These are phyloP conservation scores for Arnoldichthys spilopterus DNA, from an alignment of 2,797 vertebrate species.

Conservation along the genomic window DNA sequence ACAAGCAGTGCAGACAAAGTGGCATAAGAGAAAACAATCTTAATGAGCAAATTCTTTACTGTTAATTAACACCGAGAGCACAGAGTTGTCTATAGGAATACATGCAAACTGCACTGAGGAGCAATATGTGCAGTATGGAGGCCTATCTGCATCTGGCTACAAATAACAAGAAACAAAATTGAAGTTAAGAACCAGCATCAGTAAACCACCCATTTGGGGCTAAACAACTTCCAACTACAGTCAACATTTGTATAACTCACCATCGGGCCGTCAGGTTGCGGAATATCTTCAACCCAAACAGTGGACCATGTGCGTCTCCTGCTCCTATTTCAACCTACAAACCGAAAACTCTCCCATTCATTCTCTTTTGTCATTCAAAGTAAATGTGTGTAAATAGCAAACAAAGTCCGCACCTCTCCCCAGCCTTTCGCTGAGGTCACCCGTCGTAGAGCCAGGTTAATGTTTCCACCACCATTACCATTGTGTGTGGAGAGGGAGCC, in stretches of 20 bases:
- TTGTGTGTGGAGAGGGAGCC: slow-evolving; percentile 99
- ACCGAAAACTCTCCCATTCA: slow-evolving; percentile 33
- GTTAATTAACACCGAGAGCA: too few relatives aligned
- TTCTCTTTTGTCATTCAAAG: background rate
- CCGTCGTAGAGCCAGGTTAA: slow-evolving; percentile 89
- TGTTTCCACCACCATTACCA: slow-evolving; percentile 92
- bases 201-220: background rate
- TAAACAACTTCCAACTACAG: background rate
- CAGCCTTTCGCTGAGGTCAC: slow-evolving; percentile 95
- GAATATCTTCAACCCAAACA: slow-evolving; percentile 94
- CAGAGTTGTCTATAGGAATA: too few relatives aligned
- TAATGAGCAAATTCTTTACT: too few relatives aligned
- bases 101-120: too few relatives aligned
- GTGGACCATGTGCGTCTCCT: slow-evolving; percentile 93
- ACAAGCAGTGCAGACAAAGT: too few relatives aligned
- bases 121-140: too few relatives aligned
- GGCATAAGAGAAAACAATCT: too few relatives aligned
- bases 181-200: too few relatives aligned
- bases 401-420: slow-evolving; percentile 86
- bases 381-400: background rate
- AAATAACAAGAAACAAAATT: too few relatives aligned
- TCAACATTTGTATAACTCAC: slow-evolving; percentile 65
- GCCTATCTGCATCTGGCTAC: too few relatives aligned
- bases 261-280: slow-evolving; percentile 93
- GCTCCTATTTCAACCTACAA: slow-evolving; percentile 94